phyloP scores from a whole-genome alignment of 2,113 vertebrate species.

The Oreochromis spilurus region DNA sequence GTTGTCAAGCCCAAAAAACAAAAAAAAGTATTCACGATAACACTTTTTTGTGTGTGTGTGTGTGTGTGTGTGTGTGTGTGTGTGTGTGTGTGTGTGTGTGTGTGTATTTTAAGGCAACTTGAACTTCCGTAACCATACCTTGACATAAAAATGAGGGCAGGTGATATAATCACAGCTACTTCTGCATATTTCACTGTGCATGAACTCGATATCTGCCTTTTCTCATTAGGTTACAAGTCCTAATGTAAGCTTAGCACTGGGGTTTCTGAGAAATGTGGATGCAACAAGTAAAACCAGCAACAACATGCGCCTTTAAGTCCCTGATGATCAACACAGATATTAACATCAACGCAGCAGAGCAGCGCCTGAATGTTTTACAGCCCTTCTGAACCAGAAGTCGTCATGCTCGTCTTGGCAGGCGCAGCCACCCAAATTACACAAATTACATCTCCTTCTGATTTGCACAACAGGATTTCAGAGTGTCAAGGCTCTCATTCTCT shows the following conservation, averaged over 20 bases:
- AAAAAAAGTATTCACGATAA: neutral
- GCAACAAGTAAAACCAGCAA: neutral
- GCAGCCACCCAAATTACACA: slow-evolving; percentile 45
- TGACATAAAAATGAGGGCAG: neutral
- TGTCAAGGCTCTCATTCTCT: slow-evolving; percentile 43
- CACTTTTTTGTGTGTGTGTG: neutral
- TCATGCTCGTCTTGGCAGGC: neutral
- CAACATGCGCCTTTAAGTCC: neutral
- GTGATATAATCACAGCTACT: neutral
- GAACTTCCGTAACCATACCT: neutral
- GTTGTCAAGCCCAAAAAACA: neutral
- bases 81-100: neutral
- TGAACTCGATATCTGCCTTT: neutral
- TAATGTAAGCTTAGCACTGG: neutral
- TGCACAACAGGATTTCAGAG: slow-evolving; percentile 52
- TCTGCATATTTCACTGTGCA: neutral
- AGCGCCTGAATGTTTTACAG: neutral
- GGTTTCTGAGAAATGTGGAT: neutral
- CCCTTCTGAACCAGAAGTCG: neutral
- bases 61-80: neutral
- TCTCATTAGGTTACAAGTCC: neutral
- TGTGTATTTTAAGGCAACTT: neutral
- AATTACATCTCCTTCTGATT: slow-evolving; percentile 53
- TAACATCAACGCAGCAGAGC: neutral
- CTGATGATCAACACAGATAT: neutral